phyloP scores from a whole-genome alignment of 2,888 invertebrate species.

The Conchocele bisecta region DNA sequence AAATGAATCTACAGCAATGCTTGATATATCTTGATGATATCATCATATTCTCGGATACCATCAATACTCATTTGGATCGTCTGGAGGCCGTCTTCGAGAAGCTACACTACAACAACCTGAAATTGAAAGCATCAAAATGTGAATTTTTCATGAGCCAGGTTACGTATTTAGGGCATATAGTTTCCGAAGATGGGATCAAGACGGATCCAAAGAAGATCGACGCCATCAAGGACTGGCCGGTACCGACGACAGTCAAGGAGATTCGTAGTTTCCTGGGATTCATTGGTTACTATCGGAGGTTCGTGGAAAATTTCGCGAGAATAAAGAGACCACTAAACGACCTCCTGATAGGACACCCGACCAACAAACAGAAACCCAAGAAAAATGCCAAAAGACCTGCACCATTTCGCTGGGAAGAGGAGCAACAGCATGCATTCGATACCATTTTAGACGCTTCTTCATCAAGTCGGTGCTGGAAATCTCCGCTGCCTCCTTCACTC shows the following conservation, averaged over 20 bases:
- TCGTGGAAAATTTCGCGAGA: neutral
- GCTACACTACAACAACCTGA: neutral
- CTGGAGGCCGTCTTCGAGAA: constrained; percentile 1
- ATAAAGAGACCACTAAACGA: neutral
- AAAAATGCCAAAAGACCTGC: neutral
- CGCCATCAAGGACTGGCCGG: neutral
- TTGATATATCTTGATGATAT: constrained; percentile 10
- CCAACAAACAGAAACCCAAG: neutral
- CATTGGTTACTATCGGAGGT: neutral
- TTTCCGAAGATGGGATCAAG: neutral
- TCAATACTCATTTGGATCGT: neutral
- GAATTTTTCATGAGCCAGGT: neutral
- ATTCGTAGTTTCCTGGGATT: neutral
- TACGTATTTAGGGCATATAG: neutral
- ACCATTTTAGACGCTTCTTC: constrained; percentile 90
- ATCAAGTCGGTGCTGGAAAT: constrained; percentile 98
- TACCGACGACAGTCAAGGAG: neutral
- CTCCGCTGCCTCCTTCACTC: too few species aligned
- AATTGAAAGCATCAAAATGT: neutral
- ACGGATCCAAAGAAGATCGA: neutral
- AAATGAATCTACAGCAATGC: constrained; percentile 7
- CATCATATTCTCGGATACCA: neutral
- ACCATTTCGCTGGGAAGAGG: neutral
- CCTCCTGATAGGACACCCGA: neutral
- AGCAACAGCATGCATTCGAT: neutral